phyloP scores from a whole-genome alignment of 2,113 vertebrate species.

The Xiphophorus couchianus region DNA sequence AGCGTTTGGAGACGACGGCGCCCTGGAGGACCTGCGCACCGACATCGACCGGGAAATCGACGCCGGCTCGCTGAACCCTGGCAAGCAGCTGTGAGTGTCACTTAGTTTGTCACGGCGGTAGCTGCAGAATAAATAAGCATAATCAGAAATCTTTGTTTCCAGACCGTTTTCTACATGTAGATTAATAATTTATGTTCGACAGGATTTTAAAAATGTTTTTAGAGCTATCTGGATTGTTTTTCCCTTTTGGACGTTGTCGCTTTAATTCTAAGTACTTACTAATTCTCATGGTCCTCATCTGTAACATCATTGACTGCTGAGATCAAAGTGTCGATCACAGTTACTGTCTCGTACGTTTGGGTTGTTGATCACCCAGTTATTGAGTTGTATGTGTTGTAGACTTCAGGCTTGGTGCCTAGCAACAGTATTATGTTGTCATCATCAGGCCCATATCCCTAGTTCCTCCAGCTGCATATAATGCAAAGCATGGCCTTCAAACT shows the following conservation, averaged over 20 bases:
- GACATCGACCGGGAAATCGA: conserved; percentile 93
- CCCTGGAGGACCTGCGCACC: conserved; percentile 88
- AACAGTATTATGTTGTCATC: neutral
- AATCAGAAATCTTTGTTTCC: neutral
- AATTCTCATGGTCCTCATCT: neutral
- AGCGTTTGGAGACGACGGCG: conserved; percentile 90
- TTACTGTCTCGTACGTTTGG: neutral
- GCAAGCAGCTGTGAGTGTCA: conserved; percentile 91
- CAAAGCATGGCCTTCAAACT: neutral
- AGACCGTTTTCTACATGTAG: neutral
- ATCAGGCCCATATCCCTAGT: neutral
- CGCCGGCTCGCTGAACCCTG: conserved; percentile 93
- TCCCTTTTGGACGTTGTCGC: too few relatives aligned
- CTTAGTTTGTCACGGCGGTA: neutral
- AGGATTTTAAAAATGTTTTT: neutral
- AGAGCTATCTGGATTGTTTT: neutral
- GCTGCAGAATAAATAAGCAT: neutral
- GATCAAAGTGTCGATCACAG: neutral
- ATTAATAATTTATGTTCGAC: neutral
- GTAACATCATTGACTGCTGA: neutral
- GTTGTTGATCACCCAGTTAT: neutral
- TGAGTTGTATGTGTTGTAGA: too few relatives aligned
- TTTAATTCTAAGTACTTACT: too few relatives aligned
- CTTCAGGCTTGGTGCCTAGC: neutral
- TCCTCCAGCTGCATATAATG: neutral